Conservation (phyloP, 2,888 invertebrate genomes). For the Brenthis hecate region DNA sequence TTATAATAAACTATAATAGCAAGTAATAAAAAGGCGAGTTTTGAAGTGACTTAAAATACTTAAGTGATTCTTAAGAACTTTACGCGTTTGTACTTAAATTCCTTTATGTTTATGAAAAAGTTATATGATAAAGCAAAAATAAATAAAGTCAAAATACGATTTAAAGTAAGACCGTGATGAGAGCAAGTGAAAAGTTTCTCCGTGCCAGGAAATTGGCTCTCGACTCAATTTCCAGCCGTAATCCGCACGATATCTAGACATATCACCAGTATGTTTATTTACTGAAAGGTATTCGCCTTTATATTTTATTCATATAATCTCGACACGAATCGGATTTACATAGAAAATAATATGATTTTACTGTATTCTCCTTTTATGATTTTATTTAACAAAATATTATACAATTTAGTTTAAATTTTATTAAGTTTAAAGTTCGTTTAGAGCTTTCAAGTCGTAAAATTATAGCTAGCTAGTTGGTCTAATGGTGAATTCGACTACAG, state of each 20-base stretch:
- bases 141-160: slow-evolving; percentile 6
- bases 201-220: slow-evolving; percentile 45
- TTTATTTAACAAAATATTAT: no score
- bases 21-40: no score
- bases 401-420: no score
- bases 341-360: background rate
- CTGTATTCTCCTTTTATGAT: no score
- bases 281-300: background rate
- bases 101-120: background rate
- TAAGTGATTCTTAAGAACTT: no score
- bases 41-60: no score
- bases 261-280: slow-evolving; percentile 40
- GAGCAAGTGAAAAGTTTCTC: slow-evolving; percentile 37
- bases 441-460: no score
- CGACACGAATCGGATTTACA: background rate
- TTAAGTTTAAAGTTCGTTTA: no score
- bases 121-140: background rate
- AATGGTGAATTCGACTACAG: no score
- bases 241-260: slow-evolving; percentile 37
- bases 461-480: no score
- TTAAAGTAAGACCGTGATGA: slow-evolving; percentile 14
- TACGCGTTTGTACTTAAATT: background rate
- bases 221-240: slow-evolving; percentile 47
- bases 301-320: background rate
- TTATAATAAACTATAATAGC: no score